phyloP scores from a whole-genome alignment of 2,888 invertebrate species.

The Psococerastis gibbosa region DNA sequence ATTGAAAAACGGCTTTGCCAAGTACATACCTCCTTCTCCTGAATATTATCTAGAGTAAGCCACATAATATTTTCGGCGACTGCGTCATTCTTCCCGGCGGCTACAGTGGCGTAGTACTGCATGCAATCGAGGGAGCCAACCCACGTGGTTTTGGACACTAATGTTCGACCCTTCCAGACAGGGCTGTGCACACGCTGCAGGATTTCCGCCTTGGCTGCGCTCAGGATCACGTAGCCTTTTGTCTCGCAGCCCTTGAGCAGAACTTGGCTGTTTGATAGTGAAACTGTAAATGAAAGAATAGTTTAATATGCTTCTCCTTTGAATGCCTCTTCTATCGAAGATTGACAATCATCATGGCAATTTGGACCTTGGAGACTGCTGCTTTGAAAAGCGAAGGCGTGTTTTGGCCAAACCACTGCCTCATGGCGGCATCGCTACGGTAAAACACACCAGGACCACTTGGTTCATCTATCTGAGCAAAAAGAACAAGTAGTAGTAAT shows the following conservation, averaged over 20 bases:
- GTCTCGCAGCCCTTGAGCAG: constrained; percentile 92
- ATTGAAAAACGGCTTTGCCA: no score
- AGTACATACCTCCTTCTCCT: constrained; percentile 29
- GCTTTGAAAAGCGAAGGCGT: no score
- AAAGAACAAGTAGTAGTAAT: no score
- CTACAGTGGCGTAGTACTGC: constrained; percentile 99
- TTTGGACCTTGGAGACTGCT: no score
- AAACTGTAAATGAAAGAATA: constrained; percentile 35
- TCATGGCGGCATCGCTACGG: no score
- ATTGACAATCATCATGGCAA: no score
- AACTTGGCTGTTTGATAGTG: constrained; percentile 82
- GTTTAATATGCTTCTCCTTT: no score
- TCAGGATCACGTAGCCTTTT: constrained; percentile 89
- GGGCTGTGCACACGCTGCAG: constrained; percentile 75
- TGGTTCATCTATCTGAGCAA: no score
- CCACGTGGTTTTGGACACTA: constrained; percentile 92
- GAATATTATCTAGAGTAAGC: constrained; percentile 87
- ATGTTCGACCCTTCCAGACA: constrained; percentile 67
- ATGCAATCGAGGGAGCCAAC: constrained; percentile 82
- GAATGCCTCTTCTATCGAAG: no score
- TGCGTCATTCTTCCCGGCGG: constrained; percentile 53
- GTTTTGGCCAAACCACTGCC: no score
- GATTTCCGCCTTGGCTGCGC: constrained; percentile 91
- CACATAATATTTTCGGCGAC: constrained; percentile 81
- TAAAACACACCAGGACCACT: no score